Evolutionary conservation across 23 tunicate species (phyloP).

Genomic region (Diplosoma virens): DNA sequence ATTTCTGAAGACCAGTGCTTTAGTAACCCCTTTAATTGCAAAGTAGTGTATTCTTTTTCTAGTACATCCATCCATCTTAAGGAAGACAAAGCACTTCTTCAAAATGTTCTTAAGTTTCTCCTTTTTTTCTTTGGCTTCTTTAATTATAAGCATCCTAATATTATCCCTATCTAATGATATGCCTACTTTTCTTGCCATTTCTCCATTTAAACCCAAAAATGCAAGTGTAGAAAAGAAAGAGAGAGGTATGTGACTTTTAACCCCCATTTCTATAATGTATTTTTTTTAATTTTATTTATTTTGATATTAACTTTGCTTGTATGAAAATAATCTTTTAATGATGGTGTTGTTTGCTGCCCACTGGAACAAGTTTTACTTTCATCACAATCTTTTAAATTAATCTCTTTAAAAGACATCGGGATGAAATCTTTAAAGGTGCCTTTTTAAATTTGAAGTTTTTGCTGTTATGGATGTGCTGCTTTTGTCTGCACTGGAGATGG

Average conservation of each 20-base stretch:
- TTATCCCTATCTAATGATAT: neutral
- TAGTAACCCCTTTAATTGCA: neutral
- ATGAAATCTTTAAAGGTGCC: neutral
- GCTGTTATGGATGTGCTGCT: neutral
- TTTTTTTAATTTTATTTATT: neutral
- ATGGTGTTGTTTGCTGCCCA: neutral
- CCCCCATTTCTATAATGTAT: neutral
- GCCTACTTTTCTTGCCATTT: neutral
- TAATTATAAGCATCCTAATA: neutral
- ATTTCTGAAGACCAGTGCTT: neutral
- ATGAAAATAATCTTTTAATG: neutral
- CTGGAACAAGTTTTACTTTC: neutral
- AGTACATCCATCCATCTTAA: slow-evolving; percentile 14
- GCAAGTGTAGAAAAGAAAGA: neutral
- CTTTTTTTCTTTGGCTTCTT: neutral
- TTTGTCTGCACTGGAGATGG: neutral
- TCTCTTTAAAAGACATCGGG: neutral
- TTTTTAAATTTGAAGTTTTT: neutral
- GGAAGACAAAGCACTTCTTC: neutral
- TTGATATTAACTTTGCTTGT: neutral
- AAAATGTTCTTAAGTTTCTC: neutral
- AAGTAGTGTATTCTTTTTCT: slow-evolving; percentile 24
- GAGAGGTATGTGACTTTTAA: neutral
- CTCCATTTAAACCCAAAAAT: neutral
- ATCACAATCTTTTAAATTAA: neutral